Conservation (phyloP, 2,797 vertebrate species). For the Nannoperca australis region DNA sequence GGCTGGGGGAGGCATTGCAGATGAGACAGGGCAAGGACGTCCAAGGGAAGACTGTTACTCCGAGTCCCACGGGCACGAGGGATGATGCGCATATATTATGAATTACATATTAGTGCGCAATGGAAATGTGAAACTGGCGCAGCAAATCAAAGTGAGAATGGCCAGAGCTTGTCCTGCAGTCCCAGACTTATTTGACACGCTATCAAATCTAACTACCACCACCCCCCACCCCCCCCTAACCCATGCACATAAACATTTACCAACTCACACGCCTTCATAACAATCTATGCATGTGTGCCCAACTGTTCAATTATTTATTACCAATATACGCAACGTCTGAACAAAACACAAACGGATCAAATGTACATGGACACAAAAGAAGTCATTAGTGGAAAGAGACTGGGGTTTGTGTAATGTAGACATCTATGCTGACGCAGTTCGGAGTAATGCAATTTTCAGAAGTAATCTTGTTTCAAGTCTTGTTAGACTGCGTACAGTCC, state of each 20-base stretch:
- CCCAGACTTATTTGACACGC: slow-evolving; percentile 42
- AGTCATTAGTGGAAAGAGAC: slow-evolving; percentile 50
- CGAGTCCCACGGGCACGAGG: background rate
- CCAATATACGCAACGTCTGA: slow-evolving; percentile 54
- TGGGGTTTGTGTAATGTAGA: slow-evolving; percentile 51
- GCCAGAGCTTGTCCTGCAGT: background rate
- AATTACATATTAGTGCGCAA: slow-evolving; percentile 35
- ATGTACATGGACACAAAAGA: slow-evolving; percentile 63
- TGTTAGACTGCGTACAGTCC: slow-evolving; percentile 36
- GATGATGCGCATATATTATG: slow-evolving; percentile 7
- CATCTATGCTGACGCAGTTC: slow-evolving; percentile 45
- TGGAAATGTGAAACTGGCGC: slow-evolving; percentile 45
- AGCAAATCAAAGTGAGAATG: slow-evolving; percentile 45
- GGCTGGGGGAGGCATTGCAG: slow-evolving; percentile 66
- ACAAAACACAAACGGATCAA: slow-evolving; percentile 60
- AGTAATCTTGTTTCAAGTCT: slow-evolving; percentile 63
- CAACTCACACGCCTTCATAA: slow-evolving; percentile 19
- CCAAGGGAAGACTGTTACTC: slow-evolving; percentile 34
- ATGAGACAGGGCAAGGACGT: slow-evolving; percentile 66
- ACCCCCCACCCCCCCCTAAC: background rate
- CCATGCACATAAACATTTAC: slow-evolving; percentile 23
- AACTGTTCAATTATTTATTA: slow-evolving; percentile 68
- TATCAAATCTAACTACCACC: slow-evolving; percentile 19
- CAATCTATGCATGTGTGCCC: slow-evolving; percentile 35
- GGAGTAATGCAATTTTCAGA: slow-evolving; percentile 55